phyloP scores from a whole-genome alignment of 1,140 invertebrate species.

The Harpegnathos saltator region DNA sequence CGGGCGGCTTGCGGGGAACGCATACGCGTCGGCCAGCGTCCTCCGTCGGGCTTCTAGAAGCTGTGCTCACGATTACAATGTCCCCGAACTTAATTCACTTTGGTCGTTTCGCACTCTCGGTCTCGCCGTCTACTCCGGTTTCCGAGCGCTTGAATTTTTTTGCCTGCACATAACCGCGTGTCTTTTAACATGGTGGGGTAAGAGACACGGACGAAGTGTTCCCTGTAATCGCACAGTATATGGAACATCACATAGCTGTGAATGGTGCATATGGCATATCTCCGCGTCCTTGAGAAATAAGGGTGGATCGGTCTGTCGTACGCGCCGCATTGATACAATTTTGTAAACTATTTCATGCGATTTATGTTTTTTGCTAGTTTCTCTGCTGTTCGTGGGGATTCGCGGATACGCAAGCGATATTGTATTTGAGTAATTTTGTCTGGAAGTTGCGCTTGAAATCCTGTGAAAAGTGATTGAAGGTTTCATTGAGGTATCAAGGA shows the following conservation, averaged over 20 bases:
- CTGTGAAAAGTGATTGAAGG: too few species aligned
- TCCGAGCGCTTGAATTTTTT: not conserved
- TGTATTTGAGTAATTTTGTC: too few species aligned
- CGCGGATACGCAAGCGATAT: too few species aligned
- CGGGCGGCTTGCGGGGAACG: not conserved
- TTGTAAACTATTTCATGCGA: not conserved
- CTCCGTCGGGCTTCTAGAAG: not conserved
- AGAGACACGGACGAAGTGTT: not conserved
- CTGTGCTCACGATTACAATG: constrained; percentile 14
- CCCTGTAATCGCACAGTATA: not conserved
- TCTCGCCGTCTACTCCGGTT: not conserved
- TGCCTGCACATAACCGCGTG: not conserved
- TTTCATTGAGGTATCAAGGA: not conserved
- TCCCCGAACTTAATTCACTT: not conserved
- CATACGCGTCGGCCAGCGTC: not conserved
- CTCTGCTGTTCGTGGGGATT: too few species aligned
- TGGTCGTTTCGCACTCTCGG: not conserved
- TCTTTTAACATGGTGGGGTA: not conserved
- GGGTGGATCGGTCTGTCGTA: not conserved
- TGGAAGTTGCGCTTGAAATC: too few species aligned
- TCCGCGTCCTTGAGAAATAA: not conserved
- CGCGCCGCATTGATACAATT: not conserved
- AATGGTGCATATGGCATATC: not conserved
- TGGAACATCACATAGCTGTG: not conserved
- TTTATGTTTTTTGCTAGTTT: not conserved